phyloP scores from a whole-genome alignment of 1,140 invertebrate genomes.

The Antheraea mylitta region DNA sequence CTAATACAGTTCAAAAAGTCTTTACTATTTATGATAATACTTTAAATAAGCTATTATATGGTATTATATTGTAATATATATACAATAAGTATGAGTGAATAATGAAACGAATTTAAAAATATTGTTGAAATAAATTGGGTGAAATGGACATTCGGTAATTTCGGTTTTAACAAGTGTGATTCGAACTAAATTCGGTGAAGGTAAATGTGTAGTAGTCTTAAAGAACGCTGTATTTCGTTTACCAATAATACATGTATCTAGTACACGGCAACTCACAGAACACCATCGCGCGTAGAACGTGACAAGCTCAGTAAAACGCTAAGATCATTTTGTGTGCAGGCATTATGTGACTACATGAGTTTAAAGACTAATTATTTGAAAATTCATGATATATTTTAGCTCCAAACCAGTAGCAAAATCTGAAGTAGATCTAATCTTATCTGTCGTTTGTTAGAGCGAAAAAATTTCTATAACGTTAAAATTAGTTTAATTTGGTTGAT shows the following conservation, averaged over 20 bases:
- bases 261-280: constrained; percentile 41
- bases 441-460: too few relatives aligned
- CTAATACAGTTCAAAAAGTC: too few relatives aligned
- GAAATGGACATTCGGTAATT: not conserved
- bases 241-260: constrained; percentile 53
- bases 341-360: constrained; percentile 8
- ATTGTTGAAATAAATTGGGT: too few relatives aligned
- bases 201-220: not conserved
- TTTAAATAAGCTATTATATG: too few relatives aligned
- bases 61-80: too few relatives aligned
- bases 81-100: too few relatives aligned
- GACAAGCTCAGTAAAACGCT: constrained; percentile 1
- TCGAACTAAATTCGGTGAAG: not conserved
- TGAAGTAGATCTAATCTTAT: not conserved
- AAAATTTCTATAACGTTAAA: too few relatives aligned
- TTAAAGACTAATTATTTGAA: not conserved
- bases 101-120: too few relatives aligned
- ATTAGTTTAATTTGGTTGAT: too few relatives aligned
- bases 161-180: not conserved
- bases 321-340: not conserved
- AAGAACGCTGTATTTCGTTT: constrained; percentile 19
- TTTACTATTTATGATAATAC: too few relatives aligned
- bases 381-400: not conserved
- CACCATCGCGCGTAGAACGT: not conserved
- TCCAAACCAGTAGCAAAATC: not conserved